phyloP scores from a whole-genome alignment of 37 sponge, comb jelly and placozoan species.

The Amphimedon queenslandica region DNA sequence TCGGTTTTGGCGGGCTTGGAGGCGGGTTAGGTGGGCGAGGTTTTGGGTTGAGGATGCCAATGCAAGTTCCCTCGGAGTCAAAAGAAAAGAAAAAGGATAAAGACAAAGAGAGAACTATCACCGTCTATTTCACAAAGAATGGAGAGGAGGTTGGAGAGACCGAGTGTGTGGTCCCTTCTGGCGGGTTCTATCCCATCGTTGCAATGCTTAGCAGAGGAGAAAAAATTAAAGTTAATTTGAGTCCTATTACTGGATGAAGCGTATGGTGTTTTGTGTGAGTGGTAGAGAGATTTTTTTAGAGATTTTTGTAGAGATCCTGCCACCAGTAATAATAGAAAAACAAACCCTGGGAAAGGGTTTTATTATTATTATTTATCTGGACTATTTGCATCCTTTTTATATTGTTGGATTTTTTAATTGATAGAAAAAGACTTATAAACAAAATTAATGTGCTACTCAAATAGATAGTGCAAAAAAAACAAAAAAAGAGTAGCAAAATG shows the following conservation, averaged over 20 bases:
- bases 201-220: conserved; percentile 45
- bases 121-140: conserved; percentile 44
- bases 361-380: background rate
- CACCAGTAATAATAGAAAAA: no score
- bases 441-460: no score
- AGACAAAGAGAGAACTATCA: background rate
- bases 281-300: no score
- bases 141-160: conserved; percentile 30
- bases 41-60: background rate
- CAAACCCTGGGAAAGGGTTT: no score
- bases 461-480: no score
- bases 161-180: conserved; percentile 18
- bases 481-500: background rate
- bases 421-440: no score
- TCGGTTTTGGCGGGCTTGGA: background rate
- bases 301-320: no score
- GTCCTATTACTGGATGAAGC: conserved; percentile 24
- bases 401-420: background rate
- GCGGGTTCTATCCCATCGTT: conserved; percentile 48
- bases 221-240: conserved; percentile 20
- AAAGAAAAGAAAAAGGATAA: background rate
- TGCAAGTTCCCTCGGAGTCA: background rate
- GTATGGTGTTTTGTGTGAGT: background rate
- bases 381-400: background rate
- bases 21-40: background rate